phyloP scores from a whole-genome alignment of 2,113 vertebrate genomes.

The Oryzias woworae region DNA sequence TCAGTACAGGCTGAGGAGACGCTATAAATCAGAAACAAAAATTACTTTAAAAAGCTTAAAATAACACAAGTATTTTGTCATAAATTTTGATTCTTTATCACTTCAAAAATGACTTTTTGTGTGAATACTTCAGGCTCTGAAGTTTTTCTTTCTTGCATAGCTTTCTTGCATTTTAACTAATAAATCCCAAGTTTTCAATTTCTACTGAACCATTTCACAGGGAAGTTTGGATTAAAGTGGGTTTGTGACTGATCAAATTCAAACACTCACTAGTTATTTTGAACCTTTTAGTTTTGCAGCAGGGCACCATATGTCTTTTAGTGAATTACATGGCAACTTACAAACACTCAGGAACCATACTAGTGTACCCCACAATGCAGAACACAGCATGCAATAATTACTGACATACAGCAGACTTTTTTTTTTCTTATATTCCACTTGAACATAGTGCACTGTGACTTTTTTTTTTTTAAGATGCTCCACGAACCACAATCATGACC shows the following conservation, averaged over 20 bases:
- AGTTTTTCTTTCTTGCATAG: not conserved
- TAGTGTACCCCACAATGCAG: constrained; percentile 91
- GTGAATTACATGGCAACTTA: constrained; percentile 68
- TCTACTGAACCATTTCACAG: not conserved
- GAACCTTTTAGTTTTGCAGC: constrained; percentile 41
- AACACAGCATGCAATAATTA: constrained; percentile 85
- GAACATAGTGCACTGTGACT: constrained; percentile 51
- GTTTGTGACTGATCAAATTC: constrained; percentile 30
- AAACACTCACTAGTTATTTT: constrained; percentile 30
- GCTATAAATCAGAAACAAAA: constrained; percentile 3
- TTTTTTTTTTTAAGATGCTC: constrained; percentile 87
- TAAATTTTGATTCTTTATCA: not conserved
- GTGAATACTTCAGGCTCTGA: constrained; percentile 4
- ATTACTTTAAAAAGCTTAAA: not conserved
- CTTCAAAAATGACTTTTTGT: constrained; percentile 22
- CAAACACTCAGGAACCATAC: constrained; percentile 76
- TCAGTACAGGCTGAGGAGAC: constrained; percentile 1
- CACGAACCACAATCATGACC: constrained; percentile 99
- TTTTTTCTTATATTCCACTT: constrained; percentile 50
- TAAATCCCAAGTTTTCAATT: constrained; percentile 1
- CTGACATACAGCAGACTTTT: constrained; percentile 74
- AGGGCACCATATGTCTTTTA: constrained; percentile 44
- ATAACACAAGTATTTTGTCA: not conserved
- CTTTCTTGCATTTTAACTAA: not conserved
- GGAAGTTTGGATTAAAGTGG: constrained; percentile 17